Percentiles rank a stretch among this genome's conserved stretches.
phyloP scores from a whole-genome alignment of 1,140 invertebrate genomes.

The Coenobita brevimanus region DNA sequence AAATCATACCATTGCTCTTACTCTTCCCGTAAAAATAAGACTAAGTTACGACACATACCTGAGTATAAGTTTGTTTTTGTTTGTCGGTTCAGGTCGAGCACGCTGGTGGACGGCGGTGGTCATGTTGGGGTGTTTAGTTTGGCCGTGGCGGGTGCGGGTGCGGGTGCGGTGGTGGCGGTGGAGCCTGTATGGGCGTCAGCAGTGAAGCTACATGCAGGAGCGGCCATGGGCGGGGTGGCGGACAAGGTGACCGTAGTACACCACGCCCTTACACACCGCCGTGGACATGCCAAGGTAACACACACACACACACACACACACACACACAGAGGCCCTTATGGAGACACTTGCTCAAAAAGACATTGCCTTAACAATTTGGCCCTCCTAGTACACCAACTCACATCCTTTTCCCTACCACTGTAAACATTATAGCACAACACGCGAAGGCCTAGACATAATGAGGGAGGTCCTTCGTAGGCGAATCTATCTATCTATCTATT shows the following conservation, averaged over 20 bases:
- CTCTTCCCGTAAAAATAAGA: too few relatives aligned
- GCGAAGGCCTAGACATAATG: too few relatives aligned
- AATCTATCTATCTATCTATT: too few relatives aligned
- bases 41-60: too few relatives aligned
- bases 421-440: too few relatives aligned
- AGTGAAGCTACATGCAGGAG: slow-evolving; percentile 30
- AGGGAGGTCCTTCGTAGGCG: too few relatives aligned
- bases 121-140: slow-evolving; percentile 46
- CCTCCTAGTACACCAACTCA: neutral
- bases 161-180: slow-evolving; percentile 16
- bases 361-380: neutral
- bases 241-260: slow-evolving; percentile 22
- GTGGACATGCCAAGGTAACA: slow-evolving; percentile 28
- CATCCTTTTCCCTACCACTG: too few relatives aligned
- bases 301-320: too few relatives aligned
- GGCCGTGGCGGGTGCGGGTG: slow-evolving; percentile 10
- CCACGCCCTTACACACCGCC: slow-evolving; percentile 12
- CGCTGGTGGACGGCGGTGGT: slow-evolving; percentile 32
- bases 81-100: slow-evolving; percentile 43
- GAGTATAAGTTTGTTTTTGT: too few relatives aligned
- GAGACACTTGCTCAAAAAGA: neutral
- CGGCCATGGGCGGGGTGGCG: neutral
- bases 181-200: slow-evolving; percentile 46
- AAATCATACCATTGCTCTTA: too few relatives aligned
- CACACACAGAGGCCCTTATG: neutral